Evolutionary conservation across 2,797 vertebrate species (phyloP).

Genomic region (Zenarchopterus dispar): DNA sequence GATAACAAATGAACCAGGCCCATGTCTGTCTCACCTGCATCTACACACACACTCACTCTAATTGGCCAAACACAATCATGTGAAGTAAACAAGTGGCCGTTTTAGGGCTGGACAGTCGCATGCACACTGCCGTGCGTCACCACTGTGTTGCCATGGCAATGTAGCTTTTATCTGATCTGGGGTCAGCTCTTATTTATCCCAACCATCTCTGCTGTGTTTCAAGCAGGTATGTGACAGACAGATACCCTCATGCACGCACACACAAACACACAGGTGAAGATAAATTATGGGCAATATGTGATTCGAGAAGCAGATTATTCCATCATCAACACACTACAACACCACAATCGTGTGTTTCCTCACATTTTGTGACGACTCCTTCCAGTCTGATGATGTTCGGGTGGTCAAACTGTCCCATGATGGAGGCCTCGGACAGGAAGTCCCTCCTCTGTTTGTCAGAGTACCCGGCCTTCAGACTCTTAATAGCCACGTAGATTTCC

Average conservation of each 20-base stretch:
- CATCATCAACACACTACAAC: no score
- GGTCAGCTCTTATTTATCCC: constrained; percentile 50
- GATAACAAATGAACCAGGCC: constrained; percentile 69
- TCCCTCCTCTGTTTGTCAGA: constrained; percentile 84
- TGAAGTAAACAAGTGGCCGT: constrained; percentile 63
- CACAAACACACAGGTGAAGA: constrained; percentile 7
- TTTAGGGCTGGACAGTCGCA: constrained; percentile 42
- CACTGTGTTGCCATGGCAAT: constrained; percentile 64
- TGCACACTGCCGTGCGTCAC: constrained; percentile 48
- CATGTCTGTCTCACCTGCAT: constrained; percentile 49
- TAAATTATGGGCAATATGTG: neutral
- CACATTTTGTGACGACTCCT: constrained; percentile 86
- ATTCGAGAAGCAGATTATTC: neutral
- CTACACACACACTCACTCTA: constrained; percentile 44
- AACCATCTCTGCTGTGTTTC: constrained; percentile 28
- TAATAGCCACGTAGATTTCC: constrained; percentile 86
- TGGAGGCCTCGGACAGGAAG: constrained; percentile 85
- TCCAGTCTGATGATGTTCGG: constrained; percentile 86
- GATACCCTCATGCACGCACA: constrained; percentile 12
- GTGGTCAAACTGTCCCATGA: constrained; percentile 87
- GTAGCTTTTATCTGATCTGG: constrained; percentile 66
- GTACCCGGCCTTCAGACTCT: constrained; percentile 85
- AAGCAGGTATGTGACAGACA: constrained; percentile 27
- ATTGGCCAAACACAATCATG: constrained; percentile 69
- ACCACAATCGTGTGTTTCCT: constrained; percentile 34